Evolutionary conservation across 2,797 vertebrate genomes (phyloP), one percentile per base, ranked within the genome.

Genomic region (Erethizon dorsatum): DNA sequence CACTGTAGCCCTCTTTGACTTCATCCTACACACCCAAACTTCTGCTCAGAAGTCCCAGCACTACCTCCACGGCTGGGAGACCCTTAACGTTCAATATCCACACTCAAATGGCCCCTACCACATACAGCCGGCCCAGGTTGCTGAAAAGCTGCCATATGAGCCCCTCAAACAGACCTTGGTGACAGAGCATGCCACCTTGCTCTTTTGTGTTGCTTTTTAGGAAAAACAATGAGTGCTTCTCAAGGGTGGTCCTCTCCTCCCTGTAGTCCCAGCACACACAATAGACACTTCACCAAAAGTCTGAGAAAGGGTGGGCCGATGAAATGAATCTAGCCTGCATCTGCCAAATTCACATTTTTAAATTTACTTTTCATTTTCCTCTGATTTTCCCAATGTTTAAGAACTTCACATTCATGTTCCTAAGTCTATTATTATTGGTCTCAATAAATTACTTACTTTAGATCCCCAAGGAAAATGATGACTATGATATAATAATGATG

Each of bases 361-460:
- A 8, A 86, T 59, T 93, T 61, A 47, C 47, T 91, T 87, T 94
- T 78, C 65, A 75, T 69, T 82, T 57, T 41, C 18, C 17, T 88
- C 47, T 20, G 26, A 56, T 83, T 87, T 90, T 31, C 0, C 15
- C 14, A 69, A 10, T 45, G 88, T 91, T n/a, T 26, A 11, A 67
- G 90, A 61, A 67, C 67, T 57, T 56, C 17, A 73, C 69, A 84
- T 87, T 92, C 13, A 82, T 59, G 54, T 73, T 90, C 57, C 14
- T 78, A 37, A 91, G 18, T 80, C 57, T 85, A 22, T 69, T 86
- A 92, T 28, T 69, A 47, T 10, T 56, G 2, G 15, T 90, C 31
- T 95, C 73, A 88, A 12, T n/a, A 84, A 95, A 92, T 71, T 86
- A 50, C 54, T 73, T 79, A 69, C 33, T 92, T 94, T 87, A 45